These are phyloP conservation scores for Drosophila macrospina DNA, from an alignment of 2,888 invertebrate genomes.

Conservation along the genomic window DNA sequence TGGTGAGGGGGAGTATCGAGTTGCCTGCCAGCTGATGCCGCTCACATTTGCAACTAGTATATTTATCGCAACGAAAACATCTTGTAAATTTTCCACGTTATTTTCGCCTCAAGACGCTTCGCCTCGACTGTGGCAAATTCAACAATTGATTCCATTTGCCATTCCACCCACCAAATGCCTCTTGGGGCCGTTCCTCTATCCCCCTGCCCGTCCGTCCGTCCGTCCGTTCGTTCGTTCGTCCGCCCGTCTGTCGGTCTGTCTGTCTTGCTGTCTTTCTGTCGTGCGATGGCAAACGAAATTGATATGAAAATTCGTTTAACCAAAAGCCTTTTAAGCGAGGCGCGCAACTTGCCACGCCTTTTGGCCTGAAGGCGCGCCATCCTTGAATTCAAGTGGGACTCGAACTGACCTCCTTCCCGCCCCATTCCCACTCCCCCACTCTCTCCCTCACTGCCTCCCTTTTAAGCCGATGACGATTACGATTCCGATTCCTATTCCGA, in stretches of 20 bases:
- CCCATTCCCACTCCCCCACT: neutral
- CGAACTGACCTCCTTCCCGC: conserved; percentile 38
- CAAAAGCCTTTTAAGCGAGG: conserved; percentile 63
- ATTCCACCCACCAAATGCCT: conserved; percentile 46
- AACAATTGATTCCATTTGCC: conserved; percentile 79
- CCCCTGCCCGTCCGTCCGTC: neutral
- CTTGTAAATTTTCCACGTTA: conserved; percentile 77
- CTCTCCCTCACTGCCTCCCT: neutral
- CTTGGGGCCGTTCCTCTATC: neutral
- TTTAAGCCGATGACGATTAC: conserved; percentile 11
- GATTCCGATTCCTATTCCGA: conserved; percentile 15
- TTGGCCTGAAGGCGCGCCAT: conserved; percentile 39
- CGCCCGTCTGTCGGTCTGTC: neutral
- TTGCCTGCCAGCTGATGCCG: conserved; percentile 67
- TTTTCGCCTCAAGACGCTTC: conserved; percentile 29
- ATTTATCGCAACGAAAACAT: conserved; percentile 80
- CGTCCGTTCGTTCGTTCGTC: neutral
- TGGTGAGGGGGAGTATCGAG: conserved; percentile 14
- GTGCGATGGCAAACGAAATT: conserved; percentile 55
- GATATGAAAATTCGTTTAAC: conserved; percentile 81
- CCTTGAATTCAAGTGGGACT: conserved; percentile 38
- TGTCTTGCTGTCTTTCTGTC: too few relatives aligned
- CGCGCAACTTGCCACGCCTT: conserved; percentile 59
- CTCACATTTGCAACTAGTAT: conserved; percentile 79
- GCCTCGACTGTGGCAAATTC: conserved; percentile 58